Percentiles rank a stretch among this genome's conserved stretches.
These are phyloP conservation scores for Anthophora plumipes DNA, from an alignment of 2,888 invertebrate species.

Conservation along the genomic window DNA sequence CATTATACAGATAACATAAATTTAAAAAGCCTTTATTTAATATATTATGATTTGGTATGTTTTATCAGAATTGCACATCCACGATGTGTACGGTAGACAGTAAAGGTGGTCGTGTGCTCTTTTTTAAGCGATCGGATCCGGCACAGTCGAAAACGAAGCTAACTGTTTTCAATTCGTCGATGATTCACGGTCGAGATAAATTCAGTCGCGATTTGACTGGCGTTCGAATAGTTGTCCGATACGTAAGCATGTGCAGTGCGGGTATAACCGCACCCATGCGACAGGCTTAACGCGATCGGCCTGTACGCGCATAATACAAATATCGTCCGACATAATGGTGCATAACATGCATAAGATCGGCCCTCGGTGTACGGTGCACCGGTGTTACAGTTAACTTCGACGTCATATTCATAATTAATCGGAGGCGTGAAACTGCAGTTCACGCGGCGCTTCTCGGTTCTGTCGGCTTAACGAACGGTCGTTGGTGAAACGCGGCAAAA, in stretches of 20 bases:
- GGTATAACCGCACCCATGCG: slow-evolving; percentile 56
- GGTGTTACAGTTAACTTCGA: slow-evolving; percentile 62
- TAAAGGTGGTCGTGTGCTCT: not conserved
- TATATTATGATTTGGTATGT: too few relatives aligned
- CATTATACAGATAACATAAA: too few relatives aligned
- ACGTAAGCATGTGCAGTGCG: slow-evolving; percentile 17
- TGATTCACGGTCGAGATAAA: slow-evolving; percentile 5
- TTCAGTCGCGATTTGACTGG: slow-evolving; percentile 28
- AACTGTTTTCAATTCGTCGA: not conserved
- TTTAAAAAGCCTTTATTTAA: too few relatives aligned
- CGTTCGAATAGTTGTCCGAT: slow-evolving; percentile 40
- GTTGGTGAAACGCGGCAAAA: slow-evolving; percentile 46
- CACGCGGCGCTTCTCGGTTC: not conserved
- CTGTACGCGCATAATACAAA: slow-evolving; percentile 54
- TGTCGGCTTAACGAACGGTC: slow-evolving; percentile 27
- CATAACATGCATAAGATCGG: slow-evolving; percentile 57
- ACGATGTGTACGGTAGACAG: too few relatives aligned
- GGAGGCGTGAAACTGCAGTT: slow-evolving; percentile 30
- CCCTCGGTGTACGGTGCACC: slow-evolving; percentile 45
- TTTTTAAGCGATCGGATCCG: not conserved
- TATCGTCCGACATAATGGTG: slow-evolving; percentile 66
- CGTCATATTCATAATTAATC: slow-evolving; percentile 68
- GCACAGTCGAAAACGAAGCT: too few relatives aligned
- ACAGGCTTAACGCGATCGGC: slow-evolving; percentile 27
- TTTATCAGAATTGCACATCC: too few relatives aligned